phyloP scores from a whole-genome alignment of 1,140 invertebrate species.

The Neodiprion virginianus region DNA sequence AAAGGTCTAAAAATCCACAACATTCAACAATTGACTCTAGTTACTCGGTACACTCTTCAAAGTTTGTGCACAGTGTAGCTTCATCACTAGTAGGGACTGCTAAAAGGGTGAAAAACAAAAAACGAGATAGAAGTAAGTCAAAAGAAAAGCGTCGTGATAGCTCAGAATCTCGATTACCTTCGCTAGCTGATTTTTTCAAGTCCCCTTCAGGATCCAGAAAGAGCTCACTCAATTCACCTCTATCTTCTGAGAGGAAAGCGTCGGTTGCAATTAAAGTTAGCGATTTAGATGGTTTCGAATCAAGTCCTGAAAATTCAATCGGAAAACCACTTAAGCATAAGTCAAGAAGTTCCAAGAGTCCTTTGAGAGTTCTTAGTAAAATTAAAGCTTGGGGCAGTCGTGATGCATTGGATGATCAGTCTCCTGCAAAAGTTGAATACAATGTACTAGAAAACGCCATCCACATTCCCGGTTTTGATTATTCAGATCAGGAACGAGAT shows the following conservation, averaged over 20 bases:
- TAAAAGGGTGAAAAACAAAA: conserved; percentile 52
- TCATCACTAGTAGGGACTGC: conserved; percentile 45
- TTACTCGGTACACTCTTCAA: conserved; percentile 31
- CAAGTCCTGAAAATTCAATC: conserved; percentile 52
- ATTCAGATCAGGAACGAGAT: conserved; percentile 29
- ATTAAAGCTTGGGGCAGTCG: conserved; percentile 54
- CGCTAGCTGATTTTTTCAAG: conserved; percentile 56
- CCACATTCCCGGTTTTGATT: conserved; percentile 36
- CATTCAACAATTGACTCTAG: background rate
- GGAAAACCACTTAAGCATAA: conserved; percentile 44
- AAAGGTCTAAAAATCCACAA: background rate
- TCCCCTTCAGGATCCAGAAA: conserved; percentile 59
- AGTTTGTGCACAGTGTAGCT: conserved; percentile 48
- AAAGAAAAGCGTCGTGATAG: conserved; percentile 57
- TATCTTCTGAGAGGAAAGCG: conserved; percentile 46
- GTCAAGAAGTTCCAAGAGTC: conserved; percentile 55
- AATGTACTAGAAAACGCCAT: conserved; percentile 42
- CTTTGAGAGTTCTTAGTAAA: conserved; percentile 51
- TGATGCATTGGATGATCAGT: conserved; percentile 49
- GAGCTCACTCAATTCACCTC: conserved; percentile 45
- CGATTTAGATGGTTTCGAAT: conserved; percentile 47
- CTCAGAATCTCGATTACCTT: conserved; percentile 53
- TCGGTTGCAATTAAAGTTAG: conserved; percentile 47
- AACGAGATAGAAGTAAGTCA: conserved; percentile 54
- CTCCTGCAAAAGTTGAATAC: conserved; percentile 44